Evolutionary conservation across 2,888 invertebrate species (phyloP).

Genomic region (Lepidochrysops patricia): DNA sequence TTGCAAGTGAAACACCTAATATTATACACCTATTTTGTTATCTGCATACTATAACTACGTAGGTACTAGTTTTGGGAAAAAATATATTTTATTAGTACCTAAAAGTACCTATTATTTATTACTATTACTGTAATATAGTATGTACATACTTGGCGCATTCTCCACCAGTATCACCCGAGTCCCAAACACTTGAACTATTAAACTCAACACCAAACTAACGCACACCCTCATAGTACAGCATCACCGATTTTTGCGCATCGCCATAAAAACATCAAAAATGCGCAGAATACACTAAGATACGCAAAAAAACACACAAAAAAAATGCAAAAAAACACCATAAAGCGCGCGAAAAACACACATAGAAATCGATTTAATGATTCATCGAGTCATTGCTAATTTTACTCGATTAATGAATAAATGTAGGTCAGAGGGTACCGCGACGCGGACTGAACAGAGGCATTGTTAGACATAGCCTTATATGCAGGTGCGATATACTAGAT

Average conservation of each 20-base stretch:
- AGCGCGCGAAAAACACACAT: too few relatives aligned
- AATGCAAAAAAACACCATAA: too few relatives aligned
- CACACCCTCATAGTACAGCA: slow-evolving; percentile 41
- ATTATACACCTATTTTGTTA: too few relatives aligned
- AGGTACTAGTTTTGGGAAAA: too few relatives aligned
- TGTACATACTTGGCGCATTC: slow-evolving; percentile 64
- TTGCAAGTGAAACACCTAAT: too few relatives aligned
- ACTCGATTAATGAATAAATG: slow-evolving; percentile 23
- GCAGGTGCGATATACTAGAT: slow-evolving; percentile 45
- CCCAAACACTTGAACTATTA: slow-evolving; percentile 42
- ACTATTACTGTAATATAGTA: too few relatives aligned
- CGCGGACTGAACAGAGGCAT: slow-evolving; percentile 59
- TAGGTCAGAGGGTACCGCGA: slow-evolving; percentile 58
- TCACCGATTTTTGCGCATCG: slow-evolving; percentile 35
- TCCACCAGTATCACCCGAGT: slow-evolving; percentile 63
- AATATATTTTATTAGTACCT: background rate
- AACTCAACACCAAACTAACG: slow-evolving; percentile 40
- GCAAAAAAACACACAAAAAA: slow-evolving; percentile 4
- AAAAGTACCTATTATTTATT: too few relatives aligned
- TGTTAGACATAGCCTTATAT: slow-evolving; percentile 67
- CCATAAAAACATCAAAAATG: slow-evolving; percentile 19
- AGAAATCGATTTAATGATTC: background rate
- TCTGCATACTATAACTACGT: too few relatives aligned
- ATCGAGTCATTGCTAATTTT: background rate
- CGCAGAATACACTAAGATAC: slow-evolving; percentile 8